These are phyloP conservation scores for Zenarchopterus dispar DNA, from an alignment of 2,797 vertebrate species.

Conservation along the genomic window DNA sequence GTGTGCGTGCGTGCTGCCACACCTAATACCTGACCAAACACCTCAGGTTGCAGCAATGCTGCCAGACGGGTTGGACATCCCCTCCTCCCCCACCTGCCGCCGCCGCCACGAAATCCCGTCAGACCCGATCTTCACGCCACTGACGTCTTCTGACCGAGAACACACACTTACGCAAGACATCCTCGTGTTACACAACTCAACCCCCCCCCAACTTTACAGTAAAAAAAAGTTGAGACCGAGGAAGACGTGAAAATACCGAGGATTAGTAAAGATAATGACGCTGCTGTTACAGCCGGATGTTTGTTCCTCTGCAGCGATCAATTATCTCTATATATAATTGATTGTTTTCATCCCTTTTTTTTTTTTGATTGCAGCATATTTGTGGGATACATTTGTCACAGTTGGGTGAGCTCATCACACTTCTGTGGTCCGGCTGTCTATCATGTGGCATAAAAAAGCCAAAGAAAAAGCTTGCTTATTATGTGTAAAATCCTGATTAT, in stretches of 20 bases:
- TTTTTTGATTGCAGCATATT: not conserved
- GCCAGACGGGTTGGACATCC: not conserved
- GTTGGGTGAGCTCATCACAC: not conserved
- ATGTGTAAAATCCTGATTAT: too few relatives aligned
- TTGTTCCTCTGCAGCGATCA: not conserved
- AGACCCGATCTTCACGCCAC: not conserved
- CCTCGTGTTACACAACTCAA: too few relatives aligned
- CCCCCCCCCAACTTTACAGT: not conserved
- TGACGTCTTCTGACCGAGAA: rapidly evolving
- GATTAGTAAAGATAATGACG: not conserved
- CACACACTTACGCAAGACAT: not conserved
- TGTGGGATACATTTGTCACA: not conserved
- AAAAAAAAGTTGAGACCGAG: too few relatives aligned
- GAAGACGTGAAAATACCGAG: too few relatives aligned
- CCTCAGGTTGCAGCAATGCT: slow-evolving; percentile 2
- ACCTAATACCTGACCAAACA: not conserved
- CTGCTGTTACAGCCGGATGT: not conserved
- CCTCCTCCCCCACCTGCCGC: not conserved
- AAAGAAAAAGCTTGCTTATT: too few relatives aligned
- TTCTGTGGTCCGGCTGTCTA: not conserved
- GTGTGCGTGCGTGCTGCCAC: not conserved
- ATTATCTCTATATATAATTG: not conserved
- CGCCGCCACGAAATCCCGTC: slow-evolving; percentile 5
- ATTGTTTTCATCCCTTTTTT: not conserved
- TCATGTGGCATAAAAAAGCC: not conserved